Base-by-base conservation (phyloP, 2,797 vertebrate genomes). In the Coilia nasus region DNA sequence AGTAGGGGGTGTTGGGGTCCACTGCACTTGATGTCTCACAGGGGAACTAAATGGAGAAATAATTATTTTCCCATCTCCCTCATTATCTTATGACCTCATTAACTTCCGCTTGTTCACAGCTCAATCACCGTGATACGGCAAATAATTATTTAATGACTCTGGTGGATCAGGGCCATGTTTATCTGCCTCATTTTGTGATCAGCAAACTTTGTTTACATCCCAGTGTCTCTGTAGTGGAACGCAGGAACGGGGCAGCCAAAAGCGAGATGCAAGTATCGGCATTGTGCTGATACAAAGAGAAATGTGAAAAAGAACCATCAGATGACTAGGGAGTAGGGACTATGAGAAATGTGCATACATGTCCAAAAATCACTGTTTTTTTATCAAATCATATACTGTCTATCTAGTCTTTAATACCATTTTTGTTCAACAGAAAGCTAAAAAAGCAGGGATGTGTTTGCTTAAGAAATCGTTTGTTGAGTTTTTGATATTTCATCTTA, bases 91-190 rank as follows among this genome's bases (percentile, higher is more conserved):
- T 96, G 96, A 96, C 96, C 96, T 96, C 96, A 96, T 96, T 97
- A 96, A 96, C 95, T 96, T 96, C 95, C 95, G 95, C 95, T 96
- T 97, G 96, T 96, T 96, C 96, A 96, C 96, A 97, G 96, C 96
- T 97, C 96, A 97, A 96, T 97, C 96, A 97, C 95, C 95, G 92
- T 94, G 93, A 96, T 95, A 96, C 95, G 96, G 95, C 95, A 96
- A 96, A 96, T 97, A 97, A 95, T 96, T 96, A 96, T 96, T 97
- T 97, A 96, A 97, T 96, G 96, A 96, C 96, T 95, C 92, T 94
- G 95, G 96, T 96, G 93, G 91, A 89, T 46, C 86, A 91, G 54
- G 67, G 67, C 67, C 67, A 75, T 75, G 23, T 83, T 89, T 93
- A 56, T 85, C 84, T 92, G 54, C 41, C 6, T 75, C 31, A 28